Evolutionary conservation across 2,797 vertebrate genomes (phyloP).

Genomic region (Taenioides sp.): DNA sequence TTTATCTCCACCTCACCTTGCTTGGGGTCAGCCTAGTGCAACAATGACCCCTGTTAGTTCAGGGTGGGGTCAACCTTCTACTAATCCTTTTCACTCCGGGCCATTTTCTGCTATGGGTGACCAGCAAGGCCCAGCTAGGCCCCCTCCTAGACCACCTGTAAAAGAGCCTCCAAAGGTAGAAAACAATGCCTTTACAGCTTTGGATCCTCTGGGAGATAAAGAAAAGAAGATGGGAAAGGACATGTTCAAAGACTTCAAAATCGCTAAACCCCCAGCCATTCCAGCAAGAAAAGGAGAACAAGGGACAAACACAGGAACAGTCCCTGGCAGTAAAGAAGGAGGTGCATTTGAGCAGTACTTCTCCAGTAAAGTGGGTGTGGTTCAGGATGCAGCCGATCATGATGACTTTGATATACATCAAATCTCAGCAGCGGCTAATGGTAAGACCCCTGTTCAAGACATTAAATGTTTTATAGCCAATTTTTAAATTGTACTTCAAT

Average conservation of each 20-base stretch:
- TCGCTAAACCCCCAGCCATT: conserved; percentile 88
- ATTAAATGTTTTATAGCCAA: neutral
- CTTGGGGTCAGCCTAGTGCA: conserved; percentile 73
- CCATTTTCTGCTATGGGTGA: conserved; percentile 69
- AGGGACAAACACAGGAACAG: conserved; percentile 43
- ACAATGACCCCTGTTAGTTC: conserved; percentile 40
- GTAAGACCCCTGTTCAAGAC: conserved; percentile 56
- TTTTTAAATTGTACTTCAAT: conserved; percentile 12
- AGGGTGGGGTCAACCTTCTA: conserved; percentile 77
- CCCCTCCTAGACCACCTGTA: conserved; percentile 80
- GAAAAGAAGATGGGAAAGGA: conserved; percentile 90
- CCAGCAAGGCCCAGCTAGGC: conserved; percentile 75
- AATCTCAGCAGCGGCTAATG: conserved; percentile 67
- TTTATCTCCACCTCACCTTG: conserved; percentile 64
- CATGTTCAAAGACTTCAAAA: conserved; percentile 96
- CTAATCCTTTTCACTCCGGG: conserved; percentile 84
- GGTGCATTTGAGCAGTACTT: conserved; percentile 83
- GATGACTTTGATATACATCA: conserved; percentile 81
- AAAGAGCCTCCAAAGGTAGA: conserved; percentile 82
- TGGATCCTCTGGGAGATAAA: conserved; percentile 93
- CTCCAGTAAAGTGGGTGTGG: conserved; percentile 79
- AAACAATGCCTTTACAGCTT: conserved; percentile 86
- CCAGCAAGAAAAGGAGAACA: conserved; percentile 83
- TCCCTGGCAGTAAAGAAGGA: conserved; percentile 57
- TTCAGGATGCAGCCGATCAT: conserved; percentile 76